Percentiles rank a stretch among this genome's conserved stretches.
These are phyloP conservation scores for Australoheros scitulus DNA, from an alignment of 2,113 vertebrate genomes.

Conservation along the genomic window DNA sequence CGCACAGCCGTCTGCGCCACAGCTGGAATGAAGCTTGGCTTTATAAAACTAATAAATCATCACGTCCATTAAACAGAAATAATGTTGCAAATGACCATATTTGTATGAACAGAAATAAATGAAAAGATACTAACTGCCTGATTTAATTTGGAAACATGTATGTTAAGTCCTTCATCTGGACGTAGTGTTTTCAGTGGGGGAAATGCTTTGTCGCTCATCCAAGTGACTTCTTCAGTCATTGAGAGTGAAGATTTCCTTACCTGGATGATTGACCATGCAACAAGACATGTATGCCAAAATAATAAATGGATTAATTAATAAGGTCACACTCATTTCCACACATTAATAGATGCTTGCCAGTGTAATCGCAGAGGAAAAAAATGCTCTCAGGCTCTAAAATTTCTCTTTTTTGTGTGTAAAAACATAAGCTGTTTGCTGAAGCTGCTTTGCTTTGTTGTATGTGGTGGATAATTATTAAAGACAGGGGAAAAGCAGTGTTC, in stretches of 20 bases:
- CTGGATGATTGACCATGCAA: not conserved
- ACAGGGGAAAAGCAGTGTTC: not conserved
- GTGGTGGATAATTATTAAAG: not conserved
- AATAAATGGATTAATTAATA: not conserved
- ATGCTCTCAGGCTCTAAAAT: not conserved
- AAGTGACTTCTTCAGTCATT: not conserved
- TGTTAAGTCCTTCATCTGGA: not conserved
- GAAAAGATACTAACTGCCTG: not conserved
- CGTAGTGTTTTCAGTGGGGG: not conserved
- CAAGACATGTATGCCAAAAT: not conserved
- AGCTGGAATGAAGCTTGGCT: not conserved
- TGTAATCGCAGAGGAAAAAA: not conserved
- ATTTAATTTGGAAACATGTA: slow-evolving; percentile 2
- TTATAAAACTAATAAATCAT: slow-evolving; percentile 1
- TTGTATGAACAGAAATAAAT: not conserved
- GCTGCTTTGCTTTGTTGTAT: slow-evolving; percentile 12
- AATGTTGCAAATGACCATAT: slow-evolving; percentile 11
- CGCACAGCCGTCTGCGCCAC: not conserved
- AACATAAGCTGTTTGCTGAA: not conserved
- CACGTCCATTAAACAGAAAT: not conserved
- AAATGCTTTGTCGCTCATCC: not conserved
- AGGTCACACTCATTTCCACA: not conserved
- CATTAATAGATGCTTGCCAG: not conserved
- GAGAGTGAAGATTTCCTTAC: not conserved
- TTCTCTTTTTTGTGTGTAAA: not conserved